These are phyloP conservation scores for Aeoliscus strigatus DNA, from an alignment of 2,797 vertebrate species.

Conservation along the genomic window DNA sequence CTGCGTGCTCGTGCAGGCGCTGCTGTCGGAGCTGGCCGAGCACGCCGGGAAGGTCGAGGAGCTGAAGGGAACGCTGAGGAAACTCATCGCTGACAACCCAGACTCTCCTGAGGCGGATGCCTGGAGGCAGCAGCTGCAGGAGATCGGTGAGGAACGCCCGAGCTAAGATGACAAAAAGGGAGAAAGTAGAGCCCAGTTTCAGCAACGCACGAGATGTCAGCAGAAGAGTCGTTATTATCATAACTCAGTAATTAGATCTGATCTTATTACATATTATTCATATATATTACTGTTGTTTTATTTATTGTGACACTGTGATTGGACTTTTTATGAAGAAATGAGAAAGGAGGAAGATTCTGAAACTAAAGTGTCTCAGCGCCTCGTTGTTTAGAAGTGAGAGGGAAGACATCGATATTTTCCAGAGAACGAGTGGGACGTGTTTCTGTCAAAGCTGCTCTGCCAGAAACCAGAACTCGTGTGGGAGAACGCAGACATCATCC, in stretches of 20 bases:
- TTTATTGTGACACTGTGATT: too few relatives aligned
- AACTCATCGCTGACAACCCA: conserved; percentile 83
- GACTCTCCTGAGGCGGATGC: conserved; percentile 87
- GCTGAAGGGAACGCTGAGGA: conserved; percentile 82
- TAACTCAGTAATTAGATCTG: too few relatives aligned
- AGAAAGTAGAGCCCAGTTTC: too few relatives aligned
- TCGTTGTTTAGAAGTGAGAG: conserved; percentile 9
- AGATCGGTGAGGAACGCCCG: conserved; percentile 79
- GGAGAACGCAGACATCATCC: too few relatives aligned
- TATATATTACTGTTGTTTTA: too few relatives aligned
- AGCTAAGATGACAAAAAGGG: not conserved
- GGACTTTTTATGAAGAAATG: too few relatives aligned
- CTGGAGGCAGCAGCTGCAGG: conserved; percentile 90
- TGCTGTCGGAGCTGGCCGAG: conserved; percentile 87
- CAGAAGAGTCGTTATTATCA: too few relatives aligned
- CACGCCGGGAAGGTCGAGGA: conserved; percentile 87
- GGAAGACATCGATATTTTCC: conserved; percentile 23
- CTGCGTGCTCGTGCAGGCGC: conserved; percentile 78
- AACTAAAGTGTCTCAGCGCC: conserved; percentile 1
- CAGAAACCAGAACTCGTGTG: too few relatives aligned
- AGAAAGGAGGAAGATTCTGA: too few relatives aligned
- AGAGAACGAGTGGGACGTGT: conserved; percentile 41
- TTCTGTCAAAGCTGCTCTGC: conserved; percentile 37
- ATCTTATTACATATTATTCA: too few relatives aligned
- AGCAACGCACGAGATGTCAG: too few relatives aligned